Evolutionary conservation across 1,140 invertebrate genomes (phyloP).

Genomic region (Venturia canescens): DNA sequence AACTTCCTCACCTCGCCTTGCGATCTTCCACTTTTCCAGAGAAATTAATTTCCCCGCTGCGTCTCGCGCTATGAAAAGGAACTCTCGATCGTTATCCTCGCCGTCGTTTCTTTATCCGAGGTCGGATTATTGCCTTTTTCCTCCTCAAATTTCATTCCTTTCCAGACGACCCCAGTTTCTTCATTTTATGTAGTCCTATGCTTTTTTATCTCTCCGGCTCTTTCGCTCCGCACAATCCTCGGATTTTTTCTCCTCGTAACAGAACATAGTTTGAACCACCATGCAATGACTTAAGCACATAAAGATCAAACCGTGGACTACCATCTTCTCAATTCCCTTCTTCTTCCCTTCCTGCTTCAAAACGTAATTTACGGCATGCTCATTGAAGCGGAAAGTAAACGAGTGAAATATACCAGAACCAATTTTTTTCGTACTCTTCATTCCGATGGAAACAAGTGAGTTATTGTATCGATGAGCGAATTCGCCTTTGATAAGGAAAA

Average conservation of each 20-base stretch:
- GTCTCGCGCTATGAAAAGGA: slow-evolving; percentile 29
- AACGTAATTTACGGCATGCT: slow-evolving; percentile 31
- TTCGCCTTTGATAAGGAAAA: background rate
- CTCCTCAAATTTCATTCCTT: slow-evolving; percentile 69
- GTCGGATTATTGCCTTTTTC: slow-evolving; percentile 65
- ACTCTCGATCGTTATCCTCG: slow-evolving; percentile 62
- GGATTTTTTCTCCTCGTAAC: background rate
- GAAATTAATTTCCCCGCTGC: slow-evolving; percentile 53
- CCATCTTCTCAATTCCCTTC: slow-evolving; percentile 13
- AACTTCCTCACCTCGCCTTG: slow-evolving; percentile 50
- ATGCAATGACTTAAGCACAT: background rate
- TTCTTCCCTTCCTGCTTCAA: background rate
- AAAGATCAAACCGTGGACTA: slow-evolving; percentile 26
- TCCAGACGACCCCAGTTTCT: slow-evolving; percentile 28
- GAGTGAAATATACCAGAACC: background rate
- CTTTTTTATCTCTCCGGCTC: slow-evolving; percentile 27
- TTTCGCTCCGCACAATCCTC: background rate
- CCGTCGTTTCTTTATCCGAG: slow-evolving; percentile 60
- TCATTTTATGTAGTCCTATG: slow-evolving; percentile 21
- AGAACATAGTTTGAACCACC: background rate
- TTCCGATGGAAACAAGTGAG: background rate
- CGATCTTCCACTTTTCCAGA: slow-evolving; percentile 51
- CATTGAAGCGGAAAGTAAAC: background rate
- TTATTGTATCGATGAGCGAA: background rate
- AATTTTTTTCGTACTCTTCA: background rate